A percentile compares a stretch with the other conserved stretches of the same genome.
phyloP scores from a whole-genome alignment of 2,888 invertebrate genomes.

The Brachyptera risi region DNA sequence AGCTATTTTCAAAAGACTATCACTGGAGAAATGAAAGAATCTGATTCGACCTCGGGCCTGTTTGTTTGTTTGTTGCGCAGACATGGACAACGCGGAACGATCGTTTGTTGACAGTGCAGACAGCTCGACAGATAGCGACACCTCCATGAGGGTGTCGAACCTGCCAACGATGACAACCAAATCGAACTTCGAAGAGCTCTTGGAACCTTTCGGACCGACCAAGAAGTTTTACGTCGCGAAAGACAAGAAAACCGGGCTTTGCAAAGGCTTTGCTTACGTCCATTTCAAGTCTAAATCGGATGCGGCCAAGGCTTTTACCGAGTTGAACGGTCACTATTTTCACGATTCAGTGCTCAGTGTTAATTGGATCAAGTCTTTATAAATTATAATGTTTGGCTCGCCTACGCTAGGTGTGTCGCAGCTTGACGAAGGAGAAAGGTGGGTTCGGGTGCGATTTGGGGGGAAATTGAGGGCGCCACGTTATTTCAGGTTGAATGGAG shows the following conservation, averaged over 20 bases:
- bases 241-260: slow-evolving; percentile 78
- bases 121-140: slow-evolving; percentile 62
- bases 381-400: too few species aligned
- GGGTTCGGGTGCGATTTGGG: too few species aligned
- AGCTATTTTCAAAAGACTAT: too few species aligned
- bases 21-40: too few species aligned
- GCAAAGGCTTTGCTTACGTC: slow-evolving; percentile 97
- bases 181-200: slow-evolving; percentile 93
- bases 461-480: too few species aligned
- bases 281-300: slow-evolving; percentile 90
- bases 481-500: too few species aligned
- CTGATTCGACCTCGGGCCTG: too few species aligned
- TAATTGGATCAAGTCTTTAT: slow-evolving; percentile 98
- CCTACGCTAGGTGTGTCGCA: too few species aligned
- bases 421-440: too few species aligned
- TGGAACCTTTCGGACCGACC: slow-evolving; percentile 88
- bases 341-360: slow-evolving; percentile 97
- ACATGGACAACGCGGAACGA: too few species aligned
- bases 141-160: slow-evolving; percentile 95
- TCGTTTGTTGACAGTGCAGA: slow-evolving; percentile 64
- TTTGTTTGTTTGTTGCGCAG: too few species aligned
- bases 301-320: slow-evolving; percentile 86
- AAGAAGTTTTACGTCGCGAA: slow-evolving; percentile 94
- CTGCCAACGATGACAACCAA: slow-evolving; percentile 94
- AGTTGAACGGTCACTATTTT: slow-evolving; percentile 89